These are phyloP conservation scores for Sarcoramphus papa DNA, from an alignment of 2,797 vertebrate genomes.

Conservation along the genomic window DNA sequence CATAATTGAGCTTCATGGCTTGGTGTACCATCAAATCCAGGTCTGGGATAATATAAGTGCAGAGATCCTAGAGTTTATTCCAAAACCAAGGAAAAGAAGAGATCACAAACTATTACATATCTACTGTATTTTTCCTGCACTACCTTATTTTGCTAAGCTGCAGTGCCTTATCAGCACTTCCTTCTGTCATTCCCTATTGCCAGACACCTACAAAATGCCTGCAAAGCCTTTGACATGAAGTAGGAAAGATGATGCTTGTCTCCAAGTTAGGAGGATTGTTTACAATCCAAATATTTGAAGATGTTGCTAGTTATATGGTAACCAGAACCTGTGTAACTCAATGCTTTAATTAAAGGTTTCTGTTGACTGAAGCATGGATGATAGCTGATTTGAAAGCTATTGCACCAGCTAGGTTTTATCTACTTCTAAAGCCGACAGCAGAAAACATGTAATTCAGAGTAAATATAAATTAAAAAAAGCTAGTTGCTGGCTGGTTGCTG, in stretches of 20 bases:
- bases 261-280: slow-evolving; percentile 23
- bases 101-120: not conserved
- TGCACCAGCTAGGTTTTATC: not conserved
- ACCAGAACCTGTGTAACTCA: slow-evolving; percentile 8
- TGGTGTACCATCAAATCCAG: not conserved
- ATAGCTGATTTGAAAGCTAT: not conserved
- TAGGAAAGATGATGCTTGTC: not conserved
- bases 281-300: slow-evolving; percentile 23
- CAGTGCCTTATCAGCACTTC: not conserved
- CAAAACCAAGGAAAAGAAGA: not conserved
- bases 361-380: slow-evolving; percentile 42
- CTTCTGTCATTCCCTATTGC: not conserved
- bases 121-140: not conserved
- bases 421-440: not conserved
- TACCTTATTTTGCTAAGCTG: not conserved
- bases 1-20: not conserved
- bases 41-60: not conserved
- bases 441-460: not conserved
- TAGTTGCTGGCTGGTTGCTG: not conserved
- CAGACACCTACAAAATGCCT: not conserved
- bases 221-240: not conserved
- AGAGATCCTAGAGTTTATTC: not conserved
- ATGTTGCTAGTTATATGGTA: slow-evolving; percentile 41
- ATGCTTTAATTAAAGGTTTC: slow-evolving; percentile 51
- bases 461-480: not conserved